Evolutionary conservation across 2,888 invertebrate species (phyloP), one percentile per base, ranked within the genome.

Genomic region (Troides oblongomaculatus): DNA sequence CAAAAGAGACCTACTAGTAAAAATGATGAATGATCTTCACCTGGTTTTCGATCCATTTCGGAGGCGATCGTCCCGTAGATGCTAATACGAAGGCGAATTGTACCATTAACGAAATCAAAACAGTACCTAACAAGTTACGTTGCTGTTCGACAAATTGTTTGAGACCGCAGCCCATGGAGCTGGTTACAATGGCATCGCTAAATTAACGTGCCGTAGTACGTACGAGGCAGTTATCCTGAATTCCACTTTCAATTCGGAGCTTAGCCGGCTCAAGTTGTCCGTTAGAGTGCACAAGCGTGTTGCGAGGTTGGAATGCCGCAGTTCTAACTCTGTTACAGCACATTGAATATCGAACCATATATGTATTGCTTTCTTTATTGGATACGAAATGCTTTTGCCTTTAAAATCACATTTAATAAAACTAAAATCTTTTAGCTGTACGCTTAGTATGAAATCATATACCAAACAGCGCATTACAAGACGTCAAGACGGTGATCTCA

Each of bases 241-340:
- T 72, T 74, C 64, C 69, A 64, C 69, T 70, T 71, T 72, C 58
- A 67, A 71, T 72, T 74, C 71, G 67, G 69, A 70, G 73, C 72
- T 77, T 71, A 73, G 72, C 61, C 72, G 72, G 69, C 69, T 72
- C 70, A 74, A 76, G 68, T 73, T 71, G 69, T 72, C 68, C 70
- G 69, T 72, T 67, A 71, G 75, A 81, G 81, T 82, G 82, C 80
- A 81, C 76, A 78, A 76, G 74, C 78, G 73, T 82, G 82, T 83
- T 72, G 62, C 74, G 72, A 79, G 78, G 77, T 77, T 72, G 69
- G 69, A 72, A 71, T 74, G 76, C 72, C 77, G 74, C 63, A 67
- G 62, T 30, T 60, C 71, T 72, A 75, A 76, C 73, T 77, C 75
- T 53, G 71, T 71, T 76, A 61, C 14, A 64, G 39, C 25, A 14